Evolutionary conservation across 2,888 invertebrate genomes (phyloP), one percentile per base, ranked within the genome.

Genomic region (Amphipyra berbera): DNA sequence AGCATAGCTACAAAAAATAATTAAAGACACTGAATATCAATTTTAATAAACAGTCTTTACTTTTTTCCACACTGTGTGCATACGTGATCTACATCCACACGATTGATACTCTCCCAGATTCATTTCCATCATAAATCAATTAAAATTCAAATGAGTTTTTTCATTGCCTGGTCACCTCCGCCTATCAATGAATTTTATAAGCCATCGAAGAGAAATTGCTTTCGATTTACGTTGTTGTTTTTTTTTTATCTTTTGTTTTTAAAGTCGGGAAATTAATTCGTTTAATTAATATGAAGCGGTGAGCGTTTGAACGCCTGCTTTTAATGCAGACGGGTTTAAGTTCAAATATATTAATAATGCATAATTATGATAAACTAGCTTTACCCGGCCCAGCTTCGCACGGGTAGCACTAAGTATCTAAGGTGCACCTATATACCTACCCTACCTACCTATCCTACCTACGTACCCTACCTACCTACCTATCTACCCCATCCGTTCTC

Each of bases 101-200:
- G 21, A 61, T 58, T 63, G 65, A 61, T 70, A 62, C 44, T 61
- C 52, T 41, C 12, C 55, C 61, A 55, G 55, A 62, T 77, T 78
- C 61, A 82, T 83, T 86, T 83, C 80, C 82, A 82, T 79, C 70
- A 76, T 56, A 79, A 79, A 81, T 79, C 82, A 82, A 85, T 87
- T 86, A 84, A 83, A 73, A 87, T 86, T 85, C 82, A 85, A 85
- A 87, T 86, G 75, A 76, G 79, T 64, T 80, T 81, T 82, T 84
- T 83, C 77, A 74, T 78, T 78, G 78, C 59, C 53, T 67, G 52
- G 68, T 62, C 64, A 62, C 50, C 61, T 65, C 66, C 53, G 59
- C 52, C 67, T 68, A 63, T 76, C 59, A 62, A 76, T 76, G 65
- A 72, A 63, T 74, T 72, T 78, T 68, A 79, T 76, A 77, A 61